Evolutionary conservation across 1,140 invertebrate species (phyloP).

Genomic region (Ceratosolen solmsi): DNA sequence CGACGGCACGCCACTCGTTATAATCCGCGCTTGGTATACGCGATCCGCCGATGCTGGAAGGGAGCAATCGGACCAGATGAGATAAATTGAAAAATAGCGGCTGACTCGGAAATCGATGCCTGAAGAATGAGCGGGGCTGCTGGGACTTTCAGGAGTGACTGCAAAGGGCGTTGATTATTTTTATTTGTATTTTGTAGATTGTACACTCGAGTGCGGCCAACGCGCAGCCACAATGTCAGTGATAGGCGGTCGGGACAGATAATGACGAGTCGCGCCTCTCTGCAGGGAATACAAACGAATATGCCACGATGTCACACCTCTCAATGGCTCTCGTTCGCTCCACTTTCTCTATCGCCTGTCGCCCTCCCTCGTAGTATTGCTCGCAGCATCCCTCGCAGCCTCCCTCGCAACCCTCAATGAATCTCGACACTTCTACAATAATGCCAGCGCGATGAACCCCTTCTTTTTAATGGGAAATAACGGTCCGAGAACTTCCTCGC

Average conservation of each 20-base stretch:
- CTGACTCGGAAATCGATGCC: slow-evolving; percentile 12
- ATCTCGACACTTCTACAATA: slow-evolving; percentile 65
- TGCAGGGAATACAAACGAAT: slow-evolving; percentile 72
- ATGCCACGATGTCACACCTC: slow-evolving; percentile 74
- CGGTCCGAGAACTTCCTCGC: slow-evolving; percentile 16
- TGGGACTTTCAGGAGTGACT: background rate
- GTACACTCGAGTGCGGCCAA: slow-evolving; percentile 67
- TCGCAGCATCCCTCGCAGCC: slow-evolving; percentile 52
- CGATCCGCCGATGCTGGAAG: no score
- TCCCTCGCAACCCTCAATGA: slow-evolving; percentile 55
- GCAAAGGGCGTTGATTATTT: slow-evolving; percentile 67
- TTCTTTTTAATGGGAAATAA: slow-evolving; percentile 71
- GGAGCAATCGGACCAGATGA: background rate
- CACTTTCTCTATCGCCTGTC: slow-evolving; percentile 55
- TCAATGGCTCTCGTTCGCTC: slow-evolving; percentile 69
- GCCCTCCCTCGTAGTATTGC: slow-evolving; percentile 55
- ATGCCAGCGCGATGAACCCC: slow-evolving; percentile 69
- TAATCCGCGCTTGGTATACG: no score
- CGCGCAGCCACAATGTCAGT: slow-evolving; percentile 66
- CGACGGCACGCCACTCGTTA: background rate
- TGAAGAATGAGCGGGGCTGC: background rate
- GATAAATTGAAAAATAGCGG: slow-evolving; percentile 44
- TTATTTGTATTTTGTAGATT: slow-evolving; percentile 69
- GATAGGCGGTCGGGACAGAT: slow-evolving; percentile 56
- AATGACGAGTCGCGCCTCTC: slow-evolving; percentile 66